These are phyloP conservation scores for Amblyteles armatorius DNA, from an alignment of 2,888 invertebrate species.

Conservation along the genomic window DNA sequence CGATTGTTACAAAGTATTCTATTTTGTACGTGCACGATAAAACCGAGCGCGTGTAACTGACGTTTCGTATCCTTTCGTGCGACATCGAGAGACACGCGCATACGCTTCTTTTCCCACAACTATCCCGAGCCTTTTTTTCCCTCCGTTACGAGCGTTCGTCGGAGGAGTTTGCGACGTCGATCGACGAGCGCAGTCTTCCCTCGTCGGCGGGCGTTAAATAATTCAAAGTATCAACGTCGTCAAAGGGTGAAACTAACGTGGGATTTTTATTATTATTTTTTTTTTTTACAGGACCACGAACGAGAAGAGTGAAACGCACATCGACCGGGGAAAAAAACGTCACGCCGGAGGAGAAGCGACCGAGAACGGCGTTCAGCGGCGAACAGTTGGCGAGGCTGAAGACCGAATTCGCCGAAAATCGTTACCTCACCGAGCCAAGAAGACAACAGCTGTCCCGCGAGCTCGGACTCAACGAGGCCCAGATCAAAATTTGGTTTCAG, in stretches of 20 bases:
- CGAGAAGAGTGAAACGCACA: constrained; percentile 88
- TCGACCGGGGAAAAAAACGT: constrained; percentile 86
- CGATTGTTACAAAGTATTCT: constrained; percentile 56
- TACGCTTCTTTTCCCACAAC: constrained; percentile 61
- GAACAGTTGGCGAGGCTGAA: constrained; percentile 93
- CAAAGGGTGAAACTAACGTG: constrained; percentile 9
- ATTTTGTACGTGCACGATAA: not conserved
- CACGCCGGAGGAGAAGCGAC: constrained; percentile 89
- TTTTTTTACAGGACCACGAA: constrained; percentile 91
- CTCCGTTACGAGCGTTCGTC: not conserved
- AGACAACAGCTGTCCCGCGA: constrained; percentile 90
- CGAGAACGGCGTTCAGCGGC: constrained; percentile 93
- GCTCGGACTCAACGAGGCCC: constrained; percentile 97
- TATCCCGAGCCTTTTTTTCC: constrained; percentile 11
- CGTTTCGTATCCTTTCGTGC: constrained; percentile 51
- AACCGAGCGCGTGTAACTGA: constrained; percentile 14
- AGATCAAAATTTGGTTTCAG: constrained; percentile 99
- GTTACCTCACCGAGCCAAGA: constrained; percentile 90
- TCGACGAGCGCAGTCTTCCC: constrained; percentile 1
- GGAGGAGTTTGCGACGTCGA: constrained; percentile 4
- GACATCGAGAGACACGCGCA: constrained; percentile 54
- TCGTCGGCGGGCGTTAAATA: constrained; percentile 35
- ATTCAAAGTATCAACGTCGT: constrained; percentile 28
- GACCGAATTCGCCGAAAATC: constrained; percentile 87
- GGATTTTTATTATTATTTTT: not conserved